Percentiles rank a stretch among this genome's conserved stretches.
These are phyloP conservation scores for Suillia variegata DNA, from an alignment of 2,888 invertebrate species.

Conservation along the genomic window DNA sequence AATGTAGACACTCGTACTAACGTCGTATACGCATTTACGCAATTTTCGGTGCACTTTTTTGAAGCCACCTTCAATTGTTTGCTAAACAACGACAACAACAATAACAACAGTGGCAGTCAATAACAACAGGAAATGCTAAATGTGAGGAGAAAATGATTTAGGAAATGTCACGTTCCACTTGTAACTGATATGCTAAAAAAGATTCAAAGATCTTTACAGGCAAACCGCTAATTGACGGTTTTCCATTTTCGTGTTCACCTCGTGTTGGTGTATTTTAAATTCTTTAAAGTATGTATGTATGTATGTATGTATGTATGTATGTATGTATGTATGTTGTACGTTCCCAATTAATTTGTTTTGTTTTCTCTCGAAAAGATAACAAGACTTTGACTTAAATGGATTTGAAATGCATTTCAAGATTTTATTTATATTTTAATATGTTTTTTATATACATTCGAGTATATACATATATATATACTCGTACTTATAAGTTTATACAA, in stretches of 20 bases:
- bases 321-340: slow-evolving; percentile 17
- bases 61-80: slow-evolving; percentile 4
- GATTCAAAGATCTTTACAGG: slow-evolving; percentile 23
- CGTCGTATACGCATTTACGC: neutral
- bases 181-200: slow-evolving; percentile 23
- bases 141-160: slow-evolving; percentile 27
- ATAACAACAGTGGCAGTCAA: slow-evolving; percentile 4
- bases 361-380: too few species aligned
- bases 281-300: slow-evolving; percentile 1
- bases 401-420: too few species aligned
- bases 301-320: slow-evolving; percentile 3
- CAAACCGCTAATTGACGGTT: slow-evolving; percentile 33
- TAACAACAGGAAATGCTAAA: neutral
- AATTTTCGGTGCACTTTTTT: too few species aligned
- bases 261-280: too few species aligned
- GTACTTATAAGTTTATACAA: too few species aligned
- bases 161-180: slow-evolving; percentile 35
- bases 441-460: too few species aligned
- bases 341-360: too few species aligned
- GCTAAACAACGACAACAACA: neutral
- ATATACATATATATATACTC: too few species aligned
- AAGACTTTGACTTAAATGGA: too few species aligned
- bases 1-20: too few species aligned
- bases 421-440: too few species aligned
- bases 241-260: too few species aligned